A percentile compares a stretch with the other conserved stretches of the same genome.
These are phyloP conservation scores for Centrocercus urophasianus DNA, from an alignment of 2,113 vertebrate genomes.

Conservation along the genomic window DNA sequence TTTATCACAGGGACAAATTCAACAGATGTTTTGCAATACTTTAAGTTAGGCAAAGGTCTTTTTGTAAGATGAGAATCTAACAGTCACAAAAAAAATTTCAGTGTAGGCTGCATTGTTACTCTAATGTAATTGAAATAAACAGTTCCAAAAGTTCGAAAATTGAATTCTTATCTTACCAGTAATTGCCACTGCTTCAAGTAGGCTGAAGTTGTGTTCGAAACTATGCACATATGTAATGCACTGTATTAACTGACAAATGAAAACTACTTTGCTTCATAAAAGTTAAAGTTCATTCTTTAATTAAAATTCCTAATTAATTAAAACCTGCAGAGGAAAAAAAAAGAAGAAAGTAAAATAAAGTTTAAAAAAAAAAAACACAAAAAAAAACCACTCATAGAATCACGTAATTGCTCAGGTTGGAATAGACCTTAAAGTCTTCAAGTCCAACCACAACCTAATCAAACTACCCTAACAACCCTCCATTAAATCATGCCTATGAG, in stretches of 20 bases:
- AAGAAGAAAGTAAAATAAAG: background rate
- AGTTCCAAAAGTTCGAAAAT: background rate
- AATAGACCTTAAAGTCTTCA: too few species aligned
- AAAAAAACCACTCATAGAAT: background rate
- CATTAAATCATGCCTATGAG: too few species aligned
- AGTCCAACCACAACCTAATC: too few species aligned
- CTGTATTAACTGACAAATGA: background rate
- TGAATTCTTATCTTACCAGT: background rate
- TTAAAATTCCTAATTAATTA: background rate
- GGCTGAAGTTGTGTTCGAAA: background rate
- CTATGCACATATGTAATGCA: background rate
- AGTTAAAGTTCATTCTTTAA: slow-evolving; percentile 25
- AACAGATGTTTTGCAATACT: background rate
- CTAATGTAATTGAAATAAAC: background rate
- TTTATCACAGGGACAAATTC: background rate
- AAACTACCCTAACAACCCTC: too few species aligned
- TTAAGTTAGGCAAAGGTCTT: background rate
- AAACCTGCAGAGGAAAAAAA: background rate
- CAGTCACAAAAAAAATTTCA: background rate
- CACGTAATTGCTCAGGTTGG: too few species aligned
- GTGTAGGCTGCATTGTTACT: background rate
- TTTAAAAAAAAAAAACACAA: background rate
- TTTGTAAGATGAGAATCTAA: background rate
- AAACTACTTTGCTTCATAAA: background rate
- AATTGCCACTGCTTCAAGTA: background rate